Evolutionary conservation across 2,113 vertebrate genomes (phyloP), one percentile per base, ranked within the genome.

Genomic region (Natator depressus): DNA sequence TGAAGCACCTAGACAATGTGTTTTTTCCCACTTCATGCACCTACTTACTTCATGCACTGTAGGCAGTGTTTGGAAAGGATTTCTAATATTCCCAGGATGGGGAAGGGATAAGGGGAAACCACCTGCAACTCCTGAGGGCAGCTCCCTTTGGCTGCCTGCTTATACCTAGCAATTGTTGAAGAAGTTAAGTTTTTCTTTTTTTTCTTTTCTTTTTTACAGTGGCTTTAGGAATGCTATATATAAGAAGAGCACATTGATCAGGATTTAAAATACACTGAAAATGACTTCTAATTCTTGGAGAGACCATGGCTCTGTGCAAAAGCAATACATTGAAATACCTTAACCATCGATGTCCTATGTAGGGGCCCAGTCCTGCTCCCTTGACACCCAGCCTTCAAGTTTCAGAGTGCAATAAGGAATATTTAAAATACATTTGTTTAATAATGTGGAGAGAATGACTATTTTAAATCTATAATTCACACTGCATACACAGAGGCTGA

Each of bases 1-100:
- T 10, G 29, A 83, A 78, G 5, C 75, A 12, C 6, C 8, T 11
- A 3, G 46, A 3, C 3, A n/a, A 19, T 0, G 0, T 1, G 2
- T 4, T 5, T 79, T 81, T 72, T 96, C 85, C 75, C 75, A 87
- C 90, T 94, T 87, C 46, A 82, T 95, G 75, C 2, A 38, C 42
- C 38, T 27, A 6, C 47, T 47, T 35, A 7, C 50, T 50, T 87
- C 13, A 38, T 53, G 49, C 6, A 47, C 75, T 47, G 69, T 29
- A 78, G 3, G 1, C 27, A 10, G 65, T 38, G 7, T 22, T 55
- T 57, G 49, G 89, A 50, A 79, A 7, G 12, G 20, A 84, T 78
- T 78, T 17, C 38, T 13, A 16, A 50, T 31, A 3, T 29, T 47
- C 72, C 55, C 75, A n/a, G 42, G 10, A 57, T 53, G 85, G 53